Conservation (phyloP, 2,113 vertebrate genomes). For the Limanda limanda region DNA sequence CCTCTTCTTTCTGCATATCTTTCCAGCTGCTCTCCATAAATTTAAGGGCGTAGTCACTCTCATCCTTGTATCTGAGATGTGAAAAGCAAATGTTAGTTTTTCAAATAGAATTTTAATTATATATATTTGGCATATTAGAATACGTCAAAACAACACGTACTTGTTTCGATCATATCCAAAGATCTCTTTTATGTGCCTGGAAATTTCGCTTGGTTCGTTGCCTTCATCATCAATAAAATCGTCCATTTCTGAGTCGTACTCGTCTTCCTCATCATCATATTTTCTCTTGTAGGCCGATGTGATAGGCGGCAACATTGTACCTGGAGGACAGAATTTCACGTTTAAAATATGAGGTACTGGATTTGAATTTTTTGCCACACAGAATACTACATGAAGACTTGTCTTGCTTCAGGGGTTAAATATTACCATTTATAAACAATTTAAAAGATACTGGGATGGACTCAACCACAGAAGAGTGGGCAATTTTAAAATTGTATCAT, state of each 20-base stretch:
- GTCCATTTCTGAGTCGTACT: slow-evolving; percentile 98
- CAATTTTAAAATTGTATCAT: no score
- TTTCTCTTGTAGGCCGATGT: slow-evolving; percentile 84
- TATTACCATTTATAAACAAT: no score
- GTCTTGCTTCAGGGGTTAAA: no score
- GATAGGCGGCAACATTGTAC: slow-evolving; percentile 83
- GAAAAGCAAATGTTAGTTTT: not conserved
- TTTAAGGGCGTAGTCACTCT: slow-evolving; percentile 97
- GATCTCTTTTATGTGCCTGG: slow-evolving; percentile 95
- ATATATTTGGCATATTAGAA: not conserved
- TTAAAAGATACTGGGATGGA: no score
- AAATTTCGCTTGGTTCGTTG: slow-evolving; percentile 92
- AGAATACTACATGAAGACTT: not conserved
- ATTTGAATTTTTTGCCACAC: not conserved
- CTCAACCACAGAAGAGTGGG: no score
- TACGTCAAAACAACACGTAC: slow-evolving; percentile 71
- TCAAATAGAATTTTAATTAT: not conserved
- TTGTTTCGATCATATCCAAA: slow-evolving; percentile 94
- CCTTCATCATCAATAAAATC: slow-evolving; percentile 97
- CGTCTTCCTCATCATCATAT: slow-evolving; percentile 89
- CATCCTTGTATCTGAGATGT: slow-evolving; percentile 90
- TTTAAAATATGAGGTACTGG: not conserved
- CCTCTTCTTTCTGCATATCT: slow-evolving; percentile 97
- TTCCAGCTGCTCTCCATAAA: slow-evolving; percentile 99
- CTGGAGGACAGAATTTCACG: slow-evolving; percentile 45